Base-by-base conservation (phyloP, 2,797 vertebrate species). In the Pyrocephalus nanus region DNA sequence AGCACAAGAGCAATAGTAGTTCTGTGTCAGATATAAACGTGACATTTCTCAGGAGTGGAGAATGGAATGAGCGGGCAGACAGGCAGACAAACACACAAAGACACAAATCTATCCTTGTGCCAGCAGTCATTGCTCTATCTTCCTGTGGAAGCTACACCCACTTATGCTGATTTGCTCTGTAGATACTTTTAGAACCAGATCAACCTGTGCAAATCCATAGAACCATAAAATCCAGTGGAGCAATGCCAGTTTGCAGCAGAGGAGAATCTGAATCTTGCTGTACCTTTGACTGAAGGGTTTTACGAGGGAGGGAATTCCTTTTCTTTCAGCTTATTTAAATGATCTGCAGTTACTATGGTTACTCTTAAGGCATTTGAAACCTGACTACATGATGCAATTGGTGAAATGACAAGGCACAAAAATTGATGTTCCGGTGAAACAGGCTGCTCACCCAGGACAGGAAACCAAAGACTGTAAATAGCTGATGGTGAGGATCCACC, bases 361-460 rank as follows among this genome's bases (percentile, higher is more conserved):
- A 97, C 96, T 92, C 76, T 80, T 85, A 90, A 96, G 94, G 93
- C 93, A 96, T 94, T 57, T 85, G 76, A 93, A 95, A 94, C 92
- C 92, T 66, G 65, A 92, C 88, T 94, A 85, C 81, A 91, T 94
- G 96, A 97, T 93, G 95, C 91, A 96, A 96, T 90, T 87, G 87
- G 86, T 86, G 82, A 94, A 97, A 96, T 96, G 95, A 97, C 94
- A 95, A 96, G 79, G 94, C 96, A 97, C 76, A 97, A 96, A 97
- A 97, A 96, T 26, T 90, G 71, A 97, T 90, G 93, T 90, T 96
- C 93, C 90, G 57, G 36, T 74, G 92, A 96, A 96, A 92, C 43
- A 71, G 57, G 45, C 92, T 88, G 73, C 40, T 90, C 81, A 38
- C 32, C 45, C 91, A 76, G 92, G 86, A 87, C 50, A 82, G 73